These are phyloP conservation scores for Phaenicophaeus curvirostris DNA, from an alignment of 2,797 vertebrate species.

Conservation along the genomic window DNA sequence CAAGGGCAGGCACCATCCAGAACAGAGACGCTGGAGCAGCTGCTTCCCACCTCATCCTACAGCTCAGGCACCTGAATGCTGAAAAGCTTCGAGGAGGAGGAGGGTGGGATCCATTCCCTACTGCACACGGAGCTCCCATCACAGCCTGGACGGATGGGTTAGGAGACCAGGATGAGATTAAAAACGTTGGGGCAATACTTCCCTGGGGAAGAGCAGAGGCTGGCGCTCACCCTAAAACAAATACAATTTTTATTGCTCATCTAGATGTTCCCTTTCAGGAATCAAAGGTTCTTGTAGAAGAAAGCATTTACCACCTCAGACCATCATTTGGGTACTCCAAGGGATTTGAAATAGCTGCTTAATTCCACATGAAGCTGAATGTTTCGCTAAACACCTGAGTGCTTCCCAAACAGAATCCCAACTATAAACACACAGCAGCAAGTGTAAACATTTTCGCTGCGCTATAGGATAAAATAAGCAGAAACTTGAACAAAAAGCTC, in stretches of 20 bases:
- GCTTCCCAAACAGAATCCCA: background rate
- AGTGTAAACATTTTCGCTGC: accelerated
- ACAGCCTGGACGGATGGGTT: background rate
- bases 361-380: background rate
- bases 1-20: no score
- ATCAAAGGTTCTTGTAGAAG: background rate
- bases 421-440: background rate
- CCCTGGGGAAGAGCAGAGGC: background rate
- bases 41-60: no score
- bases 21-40: no score
- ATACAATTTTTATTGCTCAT: background rate
- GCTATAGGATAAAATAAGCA: background rate
- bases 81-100: no score
- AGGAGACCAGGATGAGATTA: background rate
- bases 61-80: no score
- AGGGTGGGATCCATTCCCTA: background rate
- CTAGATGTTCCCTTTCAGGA: background rate
- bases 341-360: background rate
- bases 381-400: background rate
- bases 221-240: background rate
- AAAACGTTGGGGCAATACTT: background rate
- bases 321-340: background rate
- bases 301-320: background rate
- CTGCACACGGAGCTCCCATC: accelerated
- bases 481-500: background rate